Evolutionary conservation across 2,797 vertebrate species (phyloP).

Genomic region (Intellagama lesueurii): DNA sequence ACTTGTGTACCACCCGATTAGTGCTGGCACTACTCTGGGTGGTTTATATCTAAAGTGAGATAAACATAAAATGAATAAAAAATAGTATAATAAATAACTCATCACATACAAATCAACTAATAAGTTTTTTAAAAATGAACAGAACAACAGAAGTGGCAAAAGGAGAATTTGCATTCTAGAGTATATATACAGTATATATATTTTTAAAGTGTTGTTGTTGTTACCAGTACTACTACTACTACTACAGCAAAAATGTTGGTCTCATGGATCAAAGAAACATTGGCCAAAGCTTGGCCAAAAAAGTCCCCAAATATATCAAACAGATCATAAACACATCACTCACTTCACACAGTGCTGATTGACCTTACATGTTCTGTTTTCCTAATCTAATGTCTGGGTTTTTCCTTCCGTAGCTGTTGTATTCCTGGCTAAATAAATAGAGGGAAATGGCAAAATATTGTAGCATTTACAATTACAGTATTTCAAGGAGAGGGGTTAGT

Average conservation of each 20-base stretch:
- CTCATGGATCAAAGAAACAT: not conserved
- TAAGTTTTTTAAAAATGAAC: no score
- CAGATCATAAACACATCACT: slow-evolving; percentile 9
- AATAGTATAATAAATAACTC: no score
- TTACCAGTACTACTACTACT: no score
- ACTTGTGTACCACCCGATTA: no score
- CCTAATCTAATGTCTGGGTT: not conserved
- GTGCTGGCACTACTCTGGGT: no score
- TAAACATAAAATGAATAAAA: no score
- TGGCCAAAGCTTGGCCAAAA: slow-evolving; percentile 7
- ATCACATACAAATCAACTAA: no score
- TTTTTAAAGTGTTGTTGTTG: slow-evolving; percentile 26
- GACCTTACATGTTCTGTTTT: slow-evolving; percentile 48
- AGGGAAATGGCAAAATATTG: slow-evolving; percentile 34
- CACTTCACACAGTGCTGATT: not conserved
- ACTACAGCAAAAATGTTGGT: slow-evolving; percentile 37
- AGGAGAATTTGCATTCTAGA: slow-evolving; percentile 23
- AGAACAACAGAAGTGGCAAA: slow-evolving; percentile 37
- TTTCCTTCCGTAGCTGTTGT: slow-evolving; percentile 39
- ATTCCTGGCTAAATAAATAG: slow-evolving; percentile 20
- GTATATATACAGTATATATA: no score
- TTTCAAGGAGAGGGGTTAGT: no score
- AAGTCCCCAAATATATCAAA: not conserved
- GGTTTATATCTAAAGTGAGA: no score
- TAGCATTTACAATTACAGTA: no score